Base-by-base conservation (phyloP, 2,113 vertebrate genomes). In the Isurus oxyrinchus region DNA sequence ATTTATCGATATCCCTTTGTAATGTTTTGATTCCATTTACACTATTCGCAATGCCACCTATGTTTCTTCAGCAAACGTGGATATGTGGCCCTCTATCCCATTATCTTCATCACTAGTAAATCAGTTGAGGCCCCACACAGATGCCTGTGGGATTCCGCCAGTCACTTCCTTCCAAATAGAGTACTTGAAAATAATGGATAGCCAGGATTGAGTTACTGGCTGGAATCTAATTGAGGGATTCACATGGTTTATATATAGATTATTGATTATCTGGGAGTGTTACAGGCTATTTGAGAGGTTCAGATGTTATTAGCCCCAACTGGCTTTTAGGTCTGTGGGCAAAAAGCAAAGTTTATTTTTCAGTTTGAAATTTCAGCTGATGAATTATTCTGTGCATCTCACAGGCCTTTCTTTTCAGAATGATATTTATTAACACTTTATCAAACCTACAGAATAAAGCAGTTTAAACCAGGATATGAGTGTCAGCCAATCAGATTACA, bases 351-450 rank as follows among this genome's bases (percentile, higher is more conserved):
- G n/a, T 94, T 94, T 40, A 93, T 59, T 59, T 59, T 59, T 35
- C 27, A 91, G 88, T 93, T 63, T 61, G 57, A 63, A 94, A 63
- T 40, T 19, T n/a, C 90, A 66, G 14, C n/a, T 94, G 59, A 63
- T n/a, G 19, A 84, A 59, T 91, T 35, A 49, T 69, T 40, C 44
- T 67, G n/a, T 49, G n/a, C 25, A 11, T 35, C 67, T 53, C 94
- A 35, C 49, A 95, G 44, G 49, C 13, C 44, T 95, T 76, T 67
- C 44, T 14, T 95, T 95, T 72, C 94, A 95, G 66, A 76, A 95
- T 72, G 10, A 95, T 69, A 31, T 95, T 95, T 95, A 95, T 95
- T 95, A 95, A 69, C 23, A 55, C 11, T 95, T 95, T 95, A 53
- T 95, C 31, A 55, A 72, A 67, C 35, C 94, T 69, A 72, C 94